phyloP scores from a whole-genome alignment of 2,113 vertebrate genomes.

The Coptodon rendalli region DNA sequence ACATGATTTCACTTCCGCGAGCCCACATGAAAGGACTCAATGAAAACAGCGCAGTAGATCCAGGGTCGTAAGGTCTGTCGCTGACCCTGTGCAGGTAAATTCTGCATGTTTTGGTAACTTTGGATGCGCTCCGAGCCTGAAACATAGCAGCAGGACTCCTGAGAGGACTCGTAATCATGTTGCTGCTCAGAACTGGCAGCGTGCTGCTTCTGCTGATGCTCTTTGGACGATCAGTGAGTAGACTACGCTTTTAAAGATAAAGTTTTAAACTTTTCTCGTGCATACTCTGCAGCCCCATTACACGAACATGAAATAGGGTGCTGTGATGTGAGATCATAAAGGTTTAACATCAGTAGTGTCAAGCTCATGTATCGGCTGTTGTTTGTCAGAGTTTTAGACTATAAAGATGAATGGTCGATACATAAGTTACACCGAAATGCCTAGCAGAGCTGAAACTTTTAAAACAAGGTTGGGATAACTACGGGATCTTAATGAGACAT shows the following conservation, averaged over 20 bases:
- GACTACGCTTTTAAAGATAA: neutral
- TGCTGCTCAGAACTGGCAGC: neutral
- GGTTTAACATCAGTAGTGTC: neutral
- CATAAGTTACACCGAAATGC: neutral
- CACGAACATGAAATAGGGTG: neutral
- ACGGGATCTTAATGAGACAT: neutral
- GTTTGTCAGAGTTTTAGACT: neutral
- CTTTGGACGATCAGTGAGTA: constrained; percentile 47
- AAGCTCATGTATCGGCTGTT: neutral
- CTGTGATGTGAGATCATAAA: neutral
- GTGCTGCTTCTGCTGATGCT: constrained; percentile 4
- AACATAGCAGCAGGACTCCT: too few relatives aligned
- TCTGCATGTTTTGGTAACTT: neutral
- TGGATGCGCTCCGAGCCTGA: rapidly evolving
- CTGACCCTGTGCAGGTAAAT: too few relatives aligned
- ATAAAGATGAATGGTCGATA: neutral
- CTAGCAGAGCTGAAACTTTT: neutral
- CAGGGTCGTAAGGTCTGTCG: neutral
- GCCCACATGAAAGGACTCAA: neutral
- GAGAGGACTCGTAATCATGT: constrained; percentile 9
- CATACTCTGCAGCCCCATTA: neutral
- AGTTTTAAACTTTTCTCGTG: neutral
- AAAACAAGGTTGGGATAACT: neutral
- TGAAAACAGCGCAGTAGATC: neutral
- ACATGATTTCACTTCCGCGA: constrained; percentile 56